A percentile compares a stretch with the other conserved stretches of the same genome.
Conservation (phyloP, 1,140 invertebrate species). For the Drosophila albomicans region DNA sequence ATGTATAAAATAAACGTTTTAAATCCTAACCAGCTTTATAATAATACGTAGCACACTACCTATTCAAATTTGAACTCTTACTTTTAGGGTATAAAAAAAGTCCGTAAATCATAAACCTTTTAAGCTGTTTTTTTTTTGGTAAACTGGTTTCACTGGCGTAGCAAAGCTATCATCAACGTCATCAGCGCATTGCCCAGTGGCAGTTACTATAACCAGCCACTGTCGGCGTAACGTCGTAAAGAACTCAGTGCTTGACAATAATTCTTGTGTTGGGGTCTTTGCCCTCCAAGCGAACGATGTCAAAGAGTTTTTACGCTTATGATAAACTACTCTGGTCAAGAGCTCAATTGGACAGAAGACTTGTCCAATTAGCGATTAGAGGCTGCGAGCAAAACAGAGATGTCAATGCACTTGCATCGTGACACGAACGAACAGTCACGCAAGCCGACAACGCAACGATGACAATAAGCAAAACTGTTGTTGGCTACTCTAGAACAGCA, state of each 20-base stretch:
- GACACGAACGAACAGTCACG: neutral
- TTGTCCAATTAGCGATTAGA: conserved; percentile 42
- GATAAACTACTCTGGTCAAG: conserved; percentile 42
- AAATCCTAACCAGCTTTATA: too few relatives aligned
- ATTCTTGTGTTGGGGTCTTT: conserved; percentile 61
- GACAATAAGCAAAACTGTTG: neutral
- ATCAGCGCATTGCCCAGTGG: conserved; percentile 33
- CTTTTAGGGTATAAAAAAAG: conserved; percentile 7
- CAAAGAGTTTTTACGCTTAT: conserved; percentile 49
- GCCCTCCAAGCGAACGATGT: conserved; percentile 52
- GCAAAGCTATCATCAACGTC: conserved; percentile 13
- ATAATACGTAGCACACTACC: neutral
- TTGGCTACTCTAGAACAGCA: neutral
- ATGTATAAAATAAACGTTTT: too few relatives aligned
- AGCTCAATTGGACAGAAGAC: conserved; percentile 31
- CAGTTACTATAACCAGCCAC: conserved; percentile 36
- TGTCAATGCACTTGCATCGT: conserved; percentile 15
- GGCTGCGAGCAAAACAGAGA: neutral
- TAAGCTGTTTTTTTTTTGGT: conserved; percentile 27
- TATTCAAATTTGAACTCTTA: neutral
- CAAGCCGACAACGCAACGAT: neutral
- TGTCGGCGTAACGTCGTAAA: conserved; percentile 28
- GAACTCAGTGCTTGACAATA: conserved; percentile 26
- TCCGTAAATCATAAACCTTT: conserved; percentile 66
- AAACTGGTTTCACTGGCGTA: conserved; percentile 57